Evolutionary conservation across 2,797 vertebrate species (phyloP).

Genomic region (Etheostoma nigrum): DNA sequence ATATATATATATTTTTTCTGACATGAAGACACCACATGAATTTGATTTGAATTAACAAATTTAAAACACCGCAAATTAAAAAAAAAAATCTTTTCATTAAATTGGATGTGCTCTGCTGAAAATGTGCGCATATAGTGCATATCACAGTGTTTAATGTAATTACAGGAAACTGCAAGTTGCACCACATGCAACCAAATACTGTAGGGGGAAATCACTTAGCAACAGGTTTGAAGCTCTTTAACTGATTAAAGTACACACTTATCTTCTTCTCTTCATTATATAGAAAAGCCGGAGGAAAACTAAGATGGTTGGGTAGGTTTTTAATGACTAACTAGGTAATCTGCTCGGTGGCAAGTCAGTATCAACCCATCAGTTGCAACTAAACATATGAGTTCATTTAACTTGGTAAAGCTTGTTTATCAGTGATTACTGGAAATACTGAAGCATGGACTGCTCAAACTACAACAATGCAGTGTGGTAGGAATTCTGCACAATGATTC

Average conservation of each 20-base stretch:
- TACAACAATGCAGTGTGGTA: not conserved
- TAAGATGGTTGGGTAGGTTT: not conserved
- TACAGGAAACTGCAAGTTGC: conserved; percentile 31
- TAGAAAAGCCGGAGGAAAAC: not conserved
- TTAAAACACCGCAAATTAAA: conserved; percentile 1
- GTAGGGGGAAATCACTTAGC: conserved; percentile 24
- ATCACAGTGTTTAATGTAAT: conserved; percentile 27
- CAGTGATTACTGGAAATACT: not conserved
- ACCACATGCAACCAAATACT: conserved; percentile 14
- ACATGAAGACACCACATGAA: not conserved
- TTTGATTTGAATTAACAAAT: conserved; percentile 2
- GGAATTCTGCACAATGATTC: not conserved
- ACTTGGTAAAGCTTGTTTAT: not conserved
- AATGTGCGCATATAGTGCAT: not conserved
- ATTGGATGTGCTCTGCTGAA: not conserved
- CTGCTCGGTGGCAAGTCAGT: not conserved
- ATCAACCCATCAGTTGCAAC: not conserved
- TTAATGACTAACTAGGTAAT: conserved; percentile 2
- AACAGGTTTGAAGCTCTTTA: conserved; percentile 14
- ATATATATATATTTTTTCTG: not conserved
- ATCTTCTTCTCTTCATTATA: conserved; percentile 15
- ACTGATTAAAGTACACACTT: conserved; percentile 34
- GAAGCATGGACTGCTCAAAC: not conserved
- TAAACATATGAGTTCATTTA: not conserved
- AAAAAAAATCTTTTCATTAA: conserved; percentile 13